These are phyloP conservation scores for Syngnathus rostellatus DNA, from an alignment of 2,797 vertebrate genomes.

Conservation along the genomic window DNA sequence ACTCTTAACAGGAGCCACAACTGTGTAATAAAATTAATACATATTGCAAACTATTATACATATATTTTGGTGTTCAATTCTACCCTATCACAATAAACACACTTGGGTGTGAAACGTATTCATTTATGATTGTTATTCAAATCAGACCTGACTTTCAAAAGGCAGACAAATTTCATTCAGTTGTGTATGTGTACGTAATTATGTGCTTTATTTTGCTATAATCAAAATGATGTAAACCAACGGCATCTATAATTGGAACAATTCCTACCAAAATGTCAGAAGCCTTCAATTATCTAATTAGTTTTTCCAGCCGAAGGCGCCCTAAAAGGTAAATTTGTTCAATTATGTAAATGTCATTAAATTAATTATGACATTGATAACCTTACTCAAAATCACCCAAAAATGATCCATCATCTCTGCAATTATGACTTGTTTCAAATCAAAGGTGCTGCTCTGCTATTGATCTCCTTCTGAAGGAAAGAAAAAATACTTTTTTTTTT, in stretches of 20 bases:
- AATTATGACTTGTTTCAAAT: neutral
- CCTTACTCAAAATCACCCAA: neutral
- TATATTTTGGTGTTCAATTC: neutral
- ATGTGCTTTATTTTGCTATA: neutral
- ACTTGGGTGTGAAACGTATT: neutral
- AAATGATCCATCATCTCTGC: neutral
- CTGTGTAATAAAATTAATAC: neutral
- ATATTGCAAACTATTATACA: no score
- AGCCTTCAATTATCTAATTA: neutral
- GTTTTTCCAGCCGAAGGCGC: neutral
- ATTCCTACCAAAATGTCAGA: neutral
- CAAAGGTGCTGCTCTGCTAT: neutral
- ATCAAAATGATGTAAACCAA: neutral
- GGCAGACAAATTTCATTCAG: no score
- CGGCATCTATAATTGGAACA: neutral
- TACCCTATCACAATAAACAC: neutral
- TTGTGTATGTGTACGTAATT: no score
- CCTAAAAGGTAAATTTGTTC: neutral
- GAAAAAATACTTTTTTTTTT: neutral
- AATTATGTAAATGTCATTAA: neutral
- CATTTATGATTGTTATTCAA: neutral
- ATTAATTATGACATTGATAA: neutral
- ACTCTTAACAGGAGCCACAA: neutral
- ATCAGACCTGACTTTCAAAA: neutral
- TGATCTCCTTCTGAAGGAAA: neutral